These are phyloP conservation scores for Neotoma lepida DNA, from an alignment of 2,113 vertebrate species.

Conservation along the genomic window DNA sequence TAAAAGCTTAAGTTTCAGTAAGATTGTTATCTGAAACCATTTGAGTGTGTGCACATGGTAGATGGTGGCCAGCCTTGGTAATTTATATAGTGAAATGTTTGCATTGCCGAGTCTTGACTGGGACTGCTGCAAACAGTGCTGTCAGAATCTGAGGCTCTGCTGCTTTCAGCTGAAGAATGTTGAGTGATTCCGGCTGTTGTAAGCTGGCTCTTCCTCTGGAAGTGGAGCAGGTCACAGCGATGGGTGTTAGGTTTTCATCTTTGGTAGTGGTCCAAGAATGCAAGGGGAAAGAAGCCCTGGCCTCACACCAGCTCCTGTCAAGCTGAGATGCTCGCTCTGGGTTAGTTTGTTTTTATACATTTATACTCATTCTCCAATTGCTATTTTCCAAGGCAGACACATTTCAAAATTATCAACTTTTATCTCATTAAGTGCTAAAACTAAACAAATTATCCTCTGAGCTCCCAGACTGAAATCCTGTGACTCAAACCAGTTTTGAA, in stretches of 20 bases:
- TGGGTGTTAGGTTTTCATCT: slow-evolving; percentile 45
- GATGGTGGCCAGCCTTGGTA: background rate
- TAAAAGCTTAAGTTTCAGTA: slow-evolving; percentile 13
- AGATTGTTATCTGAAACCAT: background rate
- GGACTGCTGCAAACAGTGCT: background rate
- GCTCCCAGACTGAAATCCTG: background rate
- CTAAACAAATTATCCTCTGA: slow-evolving; percentile 65
- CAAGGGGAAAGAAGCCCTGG: slow-evolving; percentile 62
- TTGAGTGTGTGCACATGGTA: background rate
- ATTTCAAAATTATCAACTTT: slow-evolving; percentile 59
- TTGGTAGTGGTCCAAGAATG: slow-evolving; percentile 65
- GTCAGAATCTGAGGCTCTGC: background rate
- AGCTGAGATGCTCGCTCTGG: slow-evolving; percentile 34
- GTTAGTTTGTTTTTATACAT: slow-evolving; percentile 65
- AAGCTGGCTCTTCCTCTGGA: background rate
- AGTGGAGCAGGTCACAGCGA: background rate
- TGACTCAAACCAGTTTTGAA: slow-evolving; percentile 54
- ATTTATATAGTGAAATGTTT: background rate
- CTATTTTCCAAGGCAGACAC: slow-evolving; percentile 59
- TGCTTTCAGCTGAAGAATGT: background rate
- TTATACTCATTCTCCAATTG: slow-evolving; percentile 53
- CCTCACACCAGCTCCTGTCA: slow-evolving; percentile 43
- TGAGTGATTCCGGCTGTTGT: slow-evolving; percentile 52
- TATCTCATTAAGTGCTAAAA: slow-evolving; percentile 68
- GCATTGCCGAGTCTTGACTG: background rate